These are phyloP conservation scores for Acipenser ruthenus DNA, from an alignment of 2,797 vertebrate genomes.

Conservation along the genomic window DNA sequence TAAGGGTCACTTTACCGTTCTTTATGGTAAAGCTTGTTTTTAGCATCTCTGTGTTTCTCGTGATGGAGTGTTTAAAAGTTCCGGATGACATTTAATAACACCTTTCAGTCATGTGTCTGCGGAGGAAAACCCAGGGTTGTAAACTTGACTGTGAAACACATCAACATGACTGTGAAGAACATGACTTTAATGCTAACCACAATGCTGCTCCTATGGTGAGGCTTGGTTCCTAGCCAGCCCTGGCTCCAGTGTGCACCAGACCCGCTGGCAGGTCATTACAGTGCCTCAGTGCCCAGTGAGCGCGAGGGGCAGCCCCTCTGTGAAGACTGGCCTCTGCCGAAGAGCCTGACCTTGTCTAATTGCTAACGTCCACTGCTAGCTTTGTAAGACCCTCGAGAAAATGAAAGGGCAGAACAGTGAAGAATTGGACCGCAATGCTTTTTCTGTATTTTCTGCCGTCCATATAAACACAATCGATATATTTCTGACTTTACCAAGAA, in stretches of 20 bases:
- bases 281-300: neutral
- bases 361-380: neutral
- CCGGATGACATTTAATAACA: neutral
- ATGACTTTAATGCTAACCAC: neutral
- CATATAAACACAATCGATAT: no score
- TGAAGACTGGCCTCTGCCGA: neutral
- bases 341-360: neutral
- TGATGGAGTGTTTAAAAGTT: neutral
- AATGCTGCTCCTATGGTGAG: neutral
- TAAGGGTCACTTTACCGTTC: no score
- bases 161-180: neutral
- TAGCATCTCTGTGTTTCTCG: no score
- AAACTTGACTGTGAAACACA: neutral
- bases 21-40: no score
- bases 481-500: no score
- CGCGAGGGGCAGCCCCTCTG: neutral
- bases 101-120: conserved; percentile 1
- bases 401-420: neutral
- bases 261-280: neutral
- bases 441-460: no score
- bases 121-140: neutral
- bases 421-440: no score
- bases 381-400: neutral
- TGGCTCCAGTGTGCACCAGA: neutral
- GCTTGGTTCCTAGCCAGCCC: neutral